These are phyloP conservation scores for Magallana ariakensis DNA, from an alignment of 1,140 invertebrate species.

Conservation along the genomic window DNA sequence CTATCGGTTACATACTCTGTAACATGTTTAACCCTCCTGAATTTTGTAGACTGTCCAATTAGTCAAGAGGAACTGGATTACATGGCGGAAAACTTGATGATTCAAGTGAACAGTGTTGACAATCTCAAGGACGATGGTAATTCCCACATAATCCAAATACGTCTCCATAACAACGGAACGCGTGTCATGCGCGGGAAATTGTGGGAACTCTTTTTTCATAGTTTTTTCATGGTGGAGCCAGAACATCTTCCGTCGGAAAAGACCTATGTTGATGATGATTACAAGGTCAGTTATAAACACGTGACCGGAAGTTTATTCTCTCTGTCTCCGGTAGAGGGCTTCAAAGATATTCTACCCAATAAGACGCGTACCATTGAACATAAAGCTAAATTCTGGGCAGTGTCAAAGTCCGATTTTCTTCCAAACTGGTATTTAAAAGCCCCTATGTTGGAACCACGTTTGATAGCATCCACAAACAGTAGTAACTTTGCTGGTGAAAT, in stretches of 20 bases:
- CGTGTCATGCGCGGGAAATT: conserved; percentile 50
- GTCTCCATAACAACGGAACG: conserved; percentile 64
- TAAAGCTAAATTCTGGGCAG: conserved; percentile 28
- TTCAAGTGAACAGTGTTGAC: conserved; percentile 63
- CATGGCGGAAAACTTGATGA: conserved; percentile 58
- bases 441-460: background rate
- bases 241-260: background rate
- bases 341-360: background rate
- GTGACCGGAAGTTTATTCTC: conserved; percentile 37
- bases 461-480: conserved; percentile 30
- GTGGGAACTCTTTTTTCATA: conserved; percentile 67
- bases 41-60: background rate
- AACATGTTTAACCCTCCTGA: too few relatives aligned
- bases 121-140: conserved; percentile 59
- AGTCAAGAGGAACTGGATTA: conserved; percentile 64
- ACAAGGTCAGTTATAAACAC: conserved; percentile 31
- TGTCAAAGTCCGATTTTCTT: conserved; percentile 38
- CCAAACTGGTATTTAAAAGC: conserved; percentile 52
- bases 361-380: conserved; percentile 4
- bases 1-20: too few relatives aligned
- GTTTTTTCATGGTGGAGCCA: conserved; percentile 60
- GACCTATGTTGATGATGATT: conserved; percentile 37
- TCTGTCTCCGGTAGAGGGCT: conserved; percentile 1
- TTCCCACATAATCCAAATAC: conserved; percentile 50
- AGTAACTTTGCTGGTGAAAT: conserved; percentile 38